Base-by-base conservation (phyloP, 2,797 vertebrate species). In the Hozukius guyotensis region DNA sequence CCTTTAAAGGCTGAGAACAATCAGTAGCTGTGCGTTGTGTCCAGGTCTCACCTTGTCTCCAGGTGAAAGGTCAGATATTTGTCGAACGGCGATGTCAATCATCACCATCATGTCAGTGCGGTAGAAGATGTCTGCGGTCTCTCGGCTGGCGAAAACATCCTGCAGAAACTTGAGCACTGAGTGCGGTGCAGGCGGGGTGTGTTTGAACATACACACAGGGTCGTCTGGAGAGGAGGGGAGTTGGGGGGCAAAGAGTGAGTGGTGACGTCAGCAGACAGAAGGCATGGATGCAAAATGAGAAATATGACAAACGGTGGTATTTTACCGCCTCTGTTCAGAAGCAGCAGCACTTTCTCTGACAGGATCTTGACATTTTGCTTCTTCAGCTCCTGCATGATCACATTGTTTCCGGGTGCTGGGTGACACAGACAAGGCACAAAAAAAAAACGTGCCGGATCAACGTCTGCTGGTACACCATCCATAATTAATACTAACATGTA, bases 81-180 rank as follows among this genome's bases (percentile, higher is more conserved):
- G 98, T 59, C 99, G 96, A 86, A 99, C 98, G 0, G 97, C 95
- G 46, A 99, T 99, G 94, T 99, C 99, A 0, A 99, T 99, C 95
- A 99, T 98, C 52, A 98, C 99, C 98, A 99, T 99, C 98, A 99
- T 99, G 94, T 99, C 99, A 0, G 97, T 97, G 92, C 96, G 96
- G 93, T 99, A 99, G 95, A 99, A 99, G 93, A 99, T 97, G 88
- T 96, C 84, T 0, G 98, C 97, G 0, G 98, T 97, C 73, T 97
- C 92, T 8, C 83, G 89, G 91, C 93, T 96, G 87, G 97, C 93
- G 4, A 99, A 99, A 63, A 99, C 92, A 4, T 99, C 99, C 94
- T 99, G 98, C 83, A 99, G 97, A 75, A 99, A 98, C 96, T 99
- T 99, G 72, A 99, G 96, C 68, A 99, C 95, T 0, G 98, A 96